phyloP scores from a whole-genome alignment of 1,140 invertebrate species.

The Aphis gossypii region DNA sequence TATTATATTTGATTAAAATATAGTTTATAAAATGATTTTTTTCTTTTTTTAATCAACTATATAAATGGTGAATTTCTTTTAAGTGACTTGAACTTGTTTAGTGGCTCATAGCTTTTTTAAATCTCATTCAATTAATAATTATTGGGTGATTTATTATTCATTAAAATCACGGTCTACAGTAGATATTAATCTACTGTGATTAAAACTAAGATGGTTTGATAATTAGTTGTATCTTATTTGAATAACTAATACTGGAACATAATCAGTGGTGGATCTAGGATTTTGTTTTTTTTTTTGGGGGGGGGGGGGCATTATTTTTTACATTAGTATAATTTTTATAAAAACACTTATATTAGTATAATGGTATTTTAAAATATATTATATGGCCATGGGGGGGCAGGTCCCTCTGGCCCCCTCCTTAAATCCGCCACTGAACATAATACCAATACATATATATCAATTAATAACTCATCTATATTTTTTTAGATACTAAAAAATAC shows the following conservation, averaged over 20 bases:
- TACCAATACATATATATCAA: background rate
- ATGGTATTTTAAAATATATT: no score
- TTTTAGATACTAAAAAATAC: slow-evolving; percentile 70
- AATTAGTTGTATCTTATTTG: background rate
- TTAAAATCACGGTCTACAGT: background rate
- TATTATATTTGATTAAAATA: no score
- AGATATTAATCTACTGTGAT: no score
- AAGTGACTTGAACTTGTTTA: background rate
- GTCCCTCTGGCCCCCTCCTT: no score
- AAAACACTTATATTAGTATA: no score
- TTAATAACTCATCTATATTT: slow-evolving; percentile 3
- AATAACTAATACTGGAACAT: background rate
- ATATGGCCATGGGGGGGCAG: no score
- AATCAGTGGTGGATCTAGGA: no score
- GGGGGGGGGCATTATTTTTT: no score
- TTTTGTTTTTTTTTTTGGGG: no score
- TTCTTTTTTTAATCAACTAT: no score
- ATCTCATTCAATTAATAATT: background rate
- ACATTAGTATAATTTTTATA: no score
- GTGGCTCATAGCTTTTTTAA: background rate
- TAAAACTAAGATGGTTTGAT: background rate
- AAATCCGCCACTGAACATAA: background rate
- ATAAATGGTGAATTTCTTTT: background rate
- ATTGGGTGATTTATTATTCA: background rate
- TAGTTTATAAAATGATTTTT: no score